These are phyloP conservation scores for Picathartes gymnocephalus DNA, from an alignment of 2,113 vertebrate genomes.

Conservation along the genomic window DNA sequence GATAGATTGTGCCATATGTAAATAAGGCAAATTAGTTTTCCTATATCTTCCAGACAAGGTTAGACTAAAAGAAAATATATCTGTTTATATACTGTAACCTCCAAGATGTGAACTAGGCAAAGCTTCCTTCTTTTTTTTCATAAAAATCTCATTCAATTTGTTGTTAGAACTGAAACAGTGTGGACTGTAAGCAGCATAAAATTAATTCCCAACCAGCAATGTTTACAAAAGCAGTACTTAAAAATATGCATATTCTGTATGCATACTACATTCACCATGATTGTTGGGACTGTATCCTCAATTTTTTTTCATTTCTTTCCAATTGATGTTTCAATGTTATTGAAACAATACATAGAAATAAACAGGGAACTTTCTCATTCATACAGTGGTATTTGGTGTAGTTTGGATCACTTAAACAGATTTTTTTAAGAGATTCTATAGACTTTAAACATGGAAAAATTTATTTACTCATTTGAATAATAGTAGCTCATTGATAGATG, in stretches of 20 bases:
- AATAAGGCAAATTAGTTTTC: conserved; percentile 90
- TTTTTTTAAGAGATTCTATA: background rate
- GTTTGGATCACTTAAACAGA: background rate
- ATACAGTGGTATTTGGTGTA: background rate
- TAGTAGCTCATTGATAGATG: background rate
- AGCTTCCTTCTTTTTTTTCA: conserved; percentile 51
- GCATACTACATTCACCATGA: background rate
- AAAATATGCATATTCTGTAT: conserved; percentile 3
- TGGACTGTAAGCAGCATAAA: conserved; percentile 57
- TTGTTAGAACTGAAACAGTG: conserved; percentile 61
- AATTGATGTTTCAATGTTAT: background rate
- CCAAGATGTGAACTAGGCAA: conserved; percentile 62
- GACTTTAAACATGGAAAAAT: background rate
- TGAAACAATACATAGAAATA: background rate
- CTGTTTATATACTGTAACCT: conserved; percentile 78
- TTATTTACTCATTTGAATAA: background rate
- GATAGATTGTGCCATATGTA: conserved; percentile 88
- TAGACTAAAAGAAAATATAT: conserved; percentile 83
- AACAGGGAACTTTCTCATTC: background rate
- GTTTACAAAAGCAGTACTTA: conserved; percentile 60
- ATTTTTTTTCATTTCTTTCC: background rate
- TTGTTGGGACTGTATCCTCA: background rate
- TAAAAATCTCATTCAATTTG: conserved; percentile 59
- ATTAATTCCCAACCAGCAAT: conserved; percentile 58
- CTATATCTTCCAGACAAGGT: conserved; percentile 85